These are phyloP conservation scores for Orthonevra nobilis DNA, from an alignment of 2,888 invertebrate genomes.

Conservation along the genomic window DNA sequence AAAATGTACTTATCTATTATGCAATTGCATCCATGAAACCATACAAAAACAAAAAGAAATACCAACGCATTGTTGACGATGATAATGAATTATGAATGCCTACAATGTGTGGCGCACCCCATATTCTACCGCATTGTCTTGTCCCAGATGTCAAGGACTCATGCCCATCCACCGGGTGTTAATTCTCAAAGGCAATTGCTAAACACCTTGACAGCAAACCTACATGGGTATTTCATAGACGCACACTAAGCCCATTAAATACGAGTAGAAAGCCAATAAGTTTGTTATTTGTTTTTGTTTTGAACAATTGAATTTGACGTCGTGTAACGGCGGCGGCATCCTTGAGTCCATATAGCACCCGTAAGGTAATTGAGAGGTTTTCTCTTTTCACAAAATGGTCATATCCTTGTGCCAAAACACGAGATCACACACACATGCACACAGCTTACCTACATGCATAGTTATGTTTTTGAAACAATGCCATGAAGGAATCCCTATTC, in stretches of 20 bases:
- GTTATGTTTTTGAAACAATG: conserved; percentile 35
- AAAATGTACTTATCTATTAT: too few relatives aligned
- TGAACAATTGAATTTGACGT: conserved; percentile 65
- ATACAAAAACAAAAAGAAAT: not conserved
- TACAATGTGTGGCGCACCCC: conserved; percentile 59
- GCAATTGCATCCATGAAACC: conserved; percentile 13
- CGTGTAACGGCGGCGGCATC: conserved; percentile 53
- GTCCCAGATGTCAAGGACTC: conserved; percentile 70
- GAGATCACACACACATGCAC: not conserved
- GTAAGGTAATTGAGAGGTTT: conserved; percentile 70
- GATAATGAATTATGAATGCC: conserved; percentile 64
- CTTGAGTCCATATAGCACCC: conserved; percentile 22
- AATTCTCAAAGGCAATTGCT: conserved; percentile 52
- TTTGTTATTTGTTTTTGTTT: conserved; percentile 69
- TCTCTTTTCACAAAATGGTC: conserved; percentile 39
- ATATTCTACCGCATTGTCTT: conserved; percentile 47
- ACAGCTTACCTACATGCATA: not conserved
- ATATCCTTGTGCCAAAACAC: conserved; percentile 10
- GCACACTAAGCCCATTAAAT: conserved; percentile 66
- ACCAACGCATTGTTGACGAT: conserved; percentile 33
- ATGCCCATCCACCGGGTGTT: conserved; percentile 64
- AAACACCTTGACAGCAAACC: conserved; percentile 64
- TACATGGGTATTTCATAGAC: conserved; percentile 47
- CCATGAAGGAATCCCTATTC: conserved; percentile 32
- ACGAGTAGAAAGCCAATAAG: conserved; percentile 68